Evolutionary conservation across 2,888 invertebrate genomes (phyloP), one percentile per base, ranked within the genome.

Genomic region (Limnephilus auricula): DNA sequence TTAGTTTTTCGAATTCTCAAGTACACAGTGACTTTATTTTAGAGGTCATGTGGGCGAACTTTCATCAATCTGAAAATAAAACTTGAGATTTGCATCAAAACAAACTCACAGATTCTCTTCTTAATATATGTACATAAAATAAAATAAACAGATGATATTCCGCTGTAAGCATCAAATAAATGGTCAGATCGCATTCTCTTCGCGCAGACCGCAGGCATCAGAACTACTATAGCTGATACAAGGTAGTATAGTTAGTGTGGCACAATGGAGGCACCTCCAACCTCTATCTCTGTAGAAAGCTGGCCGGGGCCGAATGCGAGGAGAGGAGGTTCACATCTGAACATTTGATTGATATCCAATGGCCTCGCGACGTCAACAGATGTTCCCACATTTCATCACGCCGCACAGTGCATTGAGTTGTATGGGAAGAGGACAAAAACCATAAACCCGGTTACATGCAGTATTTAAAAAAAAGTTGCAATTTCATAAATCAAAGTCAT

Each of bases 331-430:
- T 37, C 79, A 31, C 34, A 40, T 30, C 79, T 87, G 78, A 25
- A 32, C 10, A 10, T 79, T 89, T 89, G 89, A 89, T 89, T 89
- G 89, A 89, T 89, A n/a, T 79, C 37, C 89, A 40, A 37, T 79
- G 89, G 79, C 89, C 89, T 89, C 45, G 79, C 89, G 79, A 30
- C 37, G 89, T 25, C 65, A 79, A 89, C 89, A 89, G 89, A 89
- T 89, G 89, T 89, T 89, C 79, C 50, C 30, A 89, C 65, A 34
- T 87, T 87, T 87, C 87, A 87, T 30, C 87, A 86, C 86, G 50
- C 86, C 50, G 31, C 86, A 30, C 30, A 50, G n/a, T n/a, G n/a
- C n/a, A n/a, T n/a, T n/a, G n/a, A n/a, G n/a, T n/a, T n/a, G n/a
- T n/a, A n/a, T n/a, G n/a, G n/a, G n/a, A n/a, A n/a, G n/a, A n/a